phyloP scores from a whole-genome alignment of 2,888 invertebrate genomes.

The Trichogramma evanescens region DNA sequence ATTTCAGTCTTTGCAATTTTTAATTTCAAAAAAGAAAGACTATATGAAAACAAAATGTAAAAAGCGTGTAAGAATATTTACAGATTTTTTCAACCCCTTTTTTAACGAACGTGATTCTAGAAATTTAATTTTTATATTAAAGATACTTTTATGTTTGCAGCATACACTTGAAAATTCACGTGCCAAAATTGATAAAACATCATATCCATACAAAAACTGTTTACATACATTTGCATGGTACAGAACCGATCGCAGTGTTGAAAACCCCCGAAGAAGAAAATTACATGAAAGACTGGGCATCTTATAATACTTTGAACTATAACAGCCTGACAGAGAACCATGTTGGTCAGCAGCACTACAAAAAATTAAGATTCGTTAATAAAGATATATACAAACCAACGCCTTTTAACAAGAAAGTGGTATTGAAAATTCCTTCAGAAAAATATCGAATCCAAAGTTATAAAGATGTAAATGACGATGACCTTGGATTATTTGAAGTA shows the following conservation, averaged over 20 bases:
- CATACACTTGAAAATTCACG: constrained; percentile 54
- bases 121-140: no score
- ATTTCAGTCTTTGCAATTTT: no score
- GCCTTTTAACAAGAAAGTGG: not conserved
- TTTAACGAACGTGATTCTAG: no score
- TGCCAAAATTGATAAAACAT: constrained; percentile 57
- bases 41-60: no score
- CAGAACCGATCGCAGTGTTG: constrained; percentile 35
- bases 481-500: constrained; percentile 1
- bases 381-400: constrained; percentile 18
- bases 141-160: constrained; percentile 40
- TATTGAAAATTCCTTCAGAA: not conserved
- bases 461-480: not conserved
- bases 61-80: no score
- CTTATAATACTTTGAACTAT: constrained; percentile 44
- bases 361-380: constrained; percentile 1
- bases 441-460: no score
- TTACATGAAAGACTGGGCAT: constrained; percentile 39
- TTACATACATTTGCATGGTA: constrained; percentile 51
- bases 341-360: constrained; percentile 18
- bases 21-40: no score
- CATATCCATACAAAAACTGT: constrained; percentile 57
- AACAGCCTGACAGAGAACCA: constrained; percentile 24
- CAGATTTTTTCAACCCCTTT: no score
- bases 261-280: constrained; percentile 48